Conservation (phyloP, 2,797 vertebrate genomes). For the Pteropus rufus region DNA sequence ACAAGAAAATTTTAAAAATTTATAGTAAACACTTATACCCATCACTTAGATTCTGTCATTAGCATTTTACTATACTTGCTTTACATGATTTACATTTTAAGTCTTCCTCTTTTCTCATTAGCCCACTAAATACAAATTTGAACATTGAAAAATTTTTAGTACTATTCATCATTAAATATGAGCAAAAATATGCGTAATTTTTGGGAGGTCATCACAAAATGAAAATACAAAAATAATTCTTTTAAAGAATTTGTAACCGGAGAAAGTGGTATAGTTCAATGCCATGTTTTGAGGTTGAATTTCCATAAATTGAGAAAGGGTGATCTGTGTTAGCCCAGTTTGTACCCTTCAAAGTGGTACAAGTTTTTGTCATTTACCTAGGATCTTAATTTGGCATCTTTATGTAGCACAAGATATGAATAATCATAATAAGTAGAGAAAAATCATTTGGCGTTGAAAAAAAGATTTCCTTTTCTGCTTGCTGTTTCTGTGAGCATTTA, state of each 20-base stretch:
- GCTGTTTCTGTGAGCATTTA: background rate
- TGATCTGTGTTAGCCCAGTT: no score
- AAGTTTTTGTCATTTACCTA: background rate
- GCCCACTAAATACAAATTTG: background rate
- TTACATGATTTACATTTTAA: background rate
- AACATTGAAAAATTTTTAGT: background rate
- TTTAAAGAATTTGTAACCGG: background rate
- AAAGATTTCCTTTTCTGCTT: background rate
- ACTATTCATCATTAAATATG: background rate
- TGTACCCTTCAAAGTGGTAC: background rate
- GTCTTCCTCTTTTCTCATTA: background rate
- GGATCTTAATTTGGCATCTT: background rate
- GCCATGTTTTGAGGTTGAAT: background rate
- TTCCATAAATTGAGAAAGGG: background rate
- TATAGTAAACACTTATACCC: background rate
- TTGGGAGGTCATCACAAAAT: background rate
- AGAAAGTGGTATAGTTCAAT: background rate
- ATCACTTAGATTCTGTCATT: background rate
- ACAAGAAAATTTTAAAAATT: background rate
- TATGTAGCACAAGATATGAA: background rate
- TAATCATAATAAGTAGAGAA: background rate
- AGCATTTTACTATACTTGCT: background rate
- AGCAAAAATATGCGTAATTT: background rate
- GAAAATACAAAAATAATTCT: conserved; percentile 13
- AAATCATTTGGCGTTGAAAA: background rate